Evolutionary conservation across 92 coral and sea anemone genomes (phyloP).

Genomic region (Actinostola sp.): DNA sequence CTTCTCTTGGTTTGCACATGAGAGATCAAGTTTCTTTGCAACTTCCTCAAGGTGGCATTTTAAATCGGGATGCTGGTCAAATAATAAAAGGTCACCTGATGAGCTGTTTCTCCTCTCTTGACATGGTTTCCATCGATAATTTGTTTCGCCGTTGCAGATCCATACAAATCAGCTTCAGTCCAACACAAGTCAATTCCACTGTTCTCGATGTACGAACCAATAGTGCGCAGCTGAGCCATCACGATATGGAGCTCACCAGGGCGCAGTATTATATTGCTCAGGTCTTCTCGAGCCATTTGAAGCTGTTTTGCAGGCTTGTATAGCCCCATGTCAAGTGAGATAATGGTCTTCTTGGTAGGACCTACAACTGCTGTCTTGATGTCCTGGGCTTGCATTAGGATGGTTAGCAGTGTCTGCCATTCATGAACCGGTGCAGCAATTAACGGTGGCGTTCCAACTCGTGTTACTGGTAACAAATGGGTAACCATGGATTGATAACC

Average conservation of each 20-base stretch:
- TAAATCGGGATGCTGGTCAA: slow-evolving; percentile 18
- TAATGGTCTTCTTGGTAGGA: slow-evolving; percentile 22
- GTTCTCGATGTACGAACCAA: slow-evolving; percentile 30
- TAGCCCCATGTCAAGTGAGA: slow-evolving; percentile 40
- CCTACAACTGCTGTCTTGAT: slow-evolving; percentile 22
- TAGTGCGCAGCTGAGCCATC: slow-evolving; percentile 36
- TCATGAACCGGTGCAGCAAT: slow-evolving; percentile 41
- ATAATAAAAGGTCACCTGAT: slow-evolving; percentile 21
- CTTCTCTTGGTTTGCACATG: slow-evolving; percentile 6
- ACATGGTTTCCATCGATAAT: too few species aligned
- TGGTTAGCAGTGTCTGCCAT: slow-evolving; percentile 42
- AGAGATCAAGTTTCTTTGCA: slow-evolving; percentile 4
- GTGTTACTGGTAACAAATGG: slow-evolving; percentile 11
- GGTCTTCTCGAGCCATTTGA: slow-evolving; percentile 34
- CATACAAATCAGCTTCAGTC: slow-evolving; percentile 31
- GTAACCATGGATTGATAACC: slow-evolving; percentile 58
- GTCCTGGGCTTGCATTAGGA: slow-evolving; percentile 34
- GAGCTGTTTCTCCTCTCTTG: slow-evolving; percentile 50
- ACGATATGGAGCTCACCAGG: slow-evolving; percentile 32
- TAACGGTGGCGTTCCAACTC: slow-evolving; percentile 31
- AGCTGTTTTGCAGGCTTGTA: slow-evolving; percentile 35
- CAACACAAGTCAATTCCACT: slow-evolving; percentile 39
- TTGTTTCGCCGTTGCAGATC: slow-evolving; percentile 51
- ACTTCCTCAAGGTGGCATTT: slow-evolving; percentile 7
- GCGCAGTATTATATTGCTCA: slow-evolving; percentile 21